Evolutionary conservation across 2,113 vertebrate genomes (phyloP), one percentile per base, ranked within the genome.

Genomic region (Parus major): DNA sequence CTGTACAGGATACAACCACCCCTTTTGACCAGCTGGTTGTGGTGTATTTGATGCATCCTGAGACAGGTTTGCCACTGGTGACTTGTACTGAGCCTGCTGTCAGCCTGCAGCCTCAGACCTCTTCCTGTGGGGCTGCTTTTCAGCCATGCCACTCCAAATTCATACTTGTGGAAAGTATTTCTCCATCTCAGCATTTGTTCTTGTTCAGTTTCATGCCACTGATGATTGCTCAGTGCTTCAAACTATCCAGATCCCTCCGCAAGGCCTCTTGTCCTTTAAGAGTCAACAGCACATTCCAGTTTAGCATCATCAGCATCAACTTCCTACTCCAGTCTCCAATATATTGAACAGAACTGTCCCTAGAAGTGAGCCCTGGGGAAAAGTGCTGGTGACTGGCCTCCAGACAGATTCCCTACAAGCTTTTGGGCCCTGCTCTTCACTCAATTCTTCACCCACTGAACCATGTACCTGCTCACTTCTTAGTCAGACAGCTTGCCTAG

Each of bases 401-500:
- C 28, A 60, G 28, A 5, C 24, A 66, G 33, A 44, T 49, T 72
- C 24, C 28, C 52, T 36, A 36, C 24, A 59, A 24, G 22, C 0
- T 39, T 24, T 15, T 25, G 5, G 72, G 16, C 27, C 16, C 35
- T 72, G 39, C 16, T 13, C 9, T 66, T 31, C 46, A 36, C 25
- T 39, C 25, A 33, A 0, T 59, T 65, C 71, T 60, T 78, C 29
- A 53, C 13, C 25, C 57, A 53, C 29, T 12, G 3, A 39, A 47
- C n/a, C 3, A 0, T 33, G 19, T 47, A 29, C 27, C 41, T 83
- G 20, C 24, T 50, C 24, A 6, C 9, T 20, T 68, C 19, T 6
- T 14, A 27, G 35, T 2, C 0, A 0, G 12, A 25, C 8, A 21
- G 11, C 31, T 69, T 36, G 29, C 70, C 44, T 27, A 11, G 36